A percentile compares a stretch with the other conserved stretches of the same genome.
These are phyloP conservation scores for Spicauda simplicius DNA, from an alignment of 2,888 invertebrate species.

Conservation along the genomic window DNA sequence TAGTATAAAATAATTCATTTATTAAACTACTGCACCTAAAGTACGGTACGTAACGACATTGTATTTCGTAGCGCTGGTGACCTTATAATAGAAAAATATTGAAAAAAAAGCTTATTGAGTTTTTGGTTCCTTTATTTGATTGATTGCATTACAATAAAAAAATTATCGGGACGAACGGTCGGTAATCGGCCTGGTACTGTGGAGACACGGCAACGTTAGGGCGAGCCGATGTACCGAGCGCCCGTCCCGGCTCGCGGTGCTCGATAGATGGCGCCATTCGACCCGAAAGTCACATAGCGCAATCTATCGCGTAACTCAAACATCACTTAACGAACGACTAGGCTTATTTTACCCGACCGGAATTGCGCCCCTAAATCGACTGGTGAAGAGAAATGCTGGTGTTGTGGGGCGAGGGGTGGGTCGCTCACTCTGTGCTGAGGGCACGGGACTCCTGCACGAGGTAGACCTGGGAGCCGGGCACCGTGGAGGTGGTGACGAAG, in stretches of 20 bases:
- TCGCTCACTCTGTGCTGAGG: conserved; percentile 79
- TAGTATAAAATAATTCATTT: conserved; percentile 81
- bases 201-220: conserved; percentile 78
- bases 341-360: conserved; percentile 81
- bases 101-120: conserved; percentile 73
- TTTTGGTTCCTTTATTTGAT: conserved; percentile 81
- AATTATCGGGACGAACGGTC: conserved; percentile 74
- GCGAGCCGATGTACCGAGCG: conserved; percentile 74
- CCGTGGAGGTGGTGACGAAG: conserved; percentile 97
- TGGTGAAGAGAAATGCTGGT: conserved; percentile 76
- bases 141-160: conserved; percentile 69
- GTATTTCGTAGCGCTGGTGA: conserved; percentile 65
- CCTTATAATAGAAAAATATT: conserved; percentile 77
- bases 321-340: conserved; percentile 80
- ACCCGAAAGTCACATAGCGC: conserved; percentile 49
- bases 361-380: conserved; percentile 72
- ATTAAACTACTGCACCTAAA: conserved; percentile 74
- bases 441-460: conserved; percentile 94
- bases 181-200: conserved; percentile 65
- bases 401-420: conserved; percentile 59
- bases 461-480: conserved; percentile 96
- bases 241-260: conserved; percentile 65
- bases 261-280: conserved; percentile 53
- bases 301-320: conserved; percentile 57
- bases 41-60: conserved; percentile 64